Evolutionary conservation across 2,888 invertebrate species (phyloP).

Genomic region (Pristionchus maxplancki): DNA sequence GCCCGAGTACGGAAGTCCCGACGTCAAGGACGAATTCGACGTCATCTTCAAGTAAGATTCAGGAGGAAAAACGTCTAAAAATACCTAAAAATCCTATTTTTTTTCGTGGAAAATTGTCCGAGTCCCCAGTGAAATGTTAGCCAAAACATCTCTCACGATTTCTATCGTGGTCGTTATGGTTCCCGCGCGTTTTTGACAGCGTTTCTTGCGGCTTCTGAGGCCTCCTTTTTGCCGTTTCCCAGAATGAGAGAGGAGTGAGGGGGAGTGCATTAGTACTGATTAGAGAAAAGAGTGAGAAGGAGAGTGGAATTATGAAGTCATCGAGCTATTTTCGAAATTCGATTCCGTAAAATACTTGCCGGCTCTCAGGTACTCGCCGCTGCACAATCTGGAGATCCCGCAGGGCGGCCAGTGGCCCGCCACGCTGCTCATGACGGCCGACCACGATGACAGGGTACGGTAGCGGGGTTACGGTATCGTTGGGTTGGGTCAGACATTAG

Average conservation of each 20-base stretch:
- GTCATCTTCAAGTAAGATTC: constrained; percentile 86
- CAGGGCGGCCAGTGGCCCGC: constrained; percentile 87
- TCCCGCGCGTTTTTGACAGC: too few species aligned
- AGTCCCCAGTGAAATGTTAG: too few species aligned
- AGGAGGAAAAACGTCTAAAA: too few species aligned
- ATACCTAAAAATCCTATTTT: too few species aligned
- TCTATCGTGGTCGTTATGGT: too few species aligned
- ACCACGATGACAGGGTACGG: constrained; percentile 58
- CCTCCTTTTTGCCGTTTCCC: too few species aligned
- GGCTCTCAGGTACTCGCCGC: constrained; percentile 88
- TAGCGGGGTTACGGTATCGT: background rate
- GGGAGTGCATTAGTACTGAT: background rate
- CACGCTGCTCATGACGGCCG: constrained; percentile 87
- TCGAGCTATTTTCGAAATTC: too few species aligned
- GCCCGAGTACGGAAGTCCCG: constrained; percentile 94
- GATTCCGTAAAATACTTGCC: background rate
- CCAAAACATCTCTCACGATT: too few species aligned
- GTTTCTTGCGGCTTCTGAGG: too few species aligned
- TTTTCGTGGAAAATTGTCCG: too few species aligned
- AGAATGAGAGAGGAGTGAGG: too few species aligned
- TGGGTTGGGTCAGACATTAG: too few species aligned
- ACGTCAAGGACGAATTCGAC: constrained; percentile 88
- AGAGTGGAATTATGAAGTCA: background rate
- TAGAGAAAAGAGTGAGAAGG: background rate
- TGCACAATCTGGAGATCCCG: constrained; percentile 90